Percentiles rank a stretch among this genome's conserved stretches.
These are phyloP conservation scores for Dreissena polymorpha DNA, from an alignment of 1,140 invertebrate species.

Conservation along the genomic window DNA sequence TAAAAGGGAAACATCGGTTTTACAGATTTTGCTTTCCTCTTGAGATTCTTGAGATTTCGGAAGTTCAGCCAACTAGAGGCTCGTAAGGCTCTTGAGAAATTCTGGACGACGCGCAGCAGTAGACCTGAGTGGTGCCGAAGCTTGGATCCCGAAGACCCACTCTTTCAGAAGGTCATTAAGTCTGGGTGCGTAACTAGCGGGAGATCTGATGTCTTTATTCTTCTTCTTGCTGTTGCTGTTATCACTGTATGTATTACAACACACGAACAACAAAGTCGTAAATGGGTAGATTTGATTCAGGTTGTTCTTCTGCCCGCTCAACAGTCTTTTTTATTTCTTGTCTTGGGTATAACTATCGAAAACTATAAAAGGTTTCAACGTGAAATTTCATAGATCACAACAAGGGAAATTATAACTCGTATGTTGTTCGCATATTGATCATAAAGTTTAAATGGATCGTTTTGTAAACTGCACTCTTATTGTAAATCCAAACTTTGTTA, in stretches of 20 bases:
- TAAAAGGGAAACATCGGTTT: background rate
- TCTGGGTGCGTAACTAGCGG: slow-evolving; percentile 13
- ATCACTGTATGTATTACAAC: background rate
- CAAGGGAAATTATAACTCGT: too few species aligned
- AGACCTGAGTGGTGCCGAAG: slow-evolving; percentile 32
- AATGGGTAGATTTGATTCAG: background rate
- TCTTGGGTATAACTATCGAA: too few species aligned
- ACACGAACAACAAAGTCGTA: background rate
- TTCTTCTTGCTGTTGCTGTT: too few species aligned
- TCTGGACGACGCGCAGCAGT: slow-evolving; percentile 28
- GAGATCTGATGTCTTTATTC: too few species aligned
- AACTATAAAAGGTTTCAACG: too few species aligned
- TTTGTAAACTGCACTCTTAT: too few species aligned
- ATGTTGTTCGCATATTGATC: too few species aligned
- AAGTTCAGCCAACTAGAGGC: slow-evolving; percentile 47
- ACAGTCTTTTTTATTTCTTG: too few species aligned
- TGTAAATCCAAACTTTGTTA: too few species aligned
- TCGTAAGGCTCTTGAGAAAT: slow-evolving; percentile 31
- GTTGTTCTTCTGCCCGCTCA: too few species aligned
- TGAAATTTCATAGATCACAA: too few species aligned
- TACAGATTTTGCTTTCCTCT: slow-evolving; percentile 34
- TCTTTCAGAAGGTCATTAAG: slow-evolving; percentile 18
- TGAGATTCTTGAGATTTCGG: slow-evolving; percentile 20
- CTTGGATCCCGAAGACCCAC: slow-evolving; percentile 9
- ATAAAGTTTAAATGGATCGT: too few species aligned